Evolutionary conservation across 2,113 vertebrate genomes (phyloP), one percentile per base, ranked within the genome.

Genomic region (Todiramphus chloris): DNA sequence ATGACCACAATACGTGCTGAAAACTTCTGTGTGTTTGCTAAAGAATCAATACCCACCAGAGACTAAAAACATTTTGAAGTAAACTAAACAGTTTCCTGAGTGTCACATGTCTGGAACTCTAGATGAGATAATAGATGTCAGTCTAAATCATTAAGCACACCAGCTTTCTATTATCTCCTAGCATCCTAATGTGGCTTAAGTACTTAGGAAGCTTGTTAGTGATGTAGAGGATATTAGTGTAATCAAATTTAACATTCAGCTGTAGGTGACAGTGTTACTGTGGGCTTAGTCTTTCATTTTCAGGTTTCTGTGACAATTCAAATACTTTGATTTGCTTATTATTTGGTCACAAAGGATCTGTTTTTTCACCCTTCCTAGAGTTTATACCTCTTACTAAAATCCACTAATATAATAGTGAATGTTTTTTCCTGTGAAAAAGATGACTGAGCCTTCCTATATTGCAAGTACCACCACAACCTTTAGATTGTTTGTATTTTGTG

Each of bases 81-180:
- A 91, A 88, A 56, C 23, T 28, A 16, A 60, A 23, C 44, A 59
- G 11, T 56, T 83, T 80, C n/a, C 39, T 74, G 37, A 5, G 8
- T 87, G 46, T 19, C 5, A 1, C n/a, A 14, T 16, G 10, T 51
- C 59, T 93, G 51, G 41, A 83, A 60, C 59, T 70, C 46, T 28
- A 87, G 37, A 91, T 91, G 46, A 91, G 72, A 84, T 94, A 92
- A 95, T 50, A 73, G 56, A 88, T 83, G 70, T 88, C 68, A 83
- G 35, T 46, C 48, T 90, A 91, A 90, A 96, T 53, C 85, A 93
- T 83, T 94, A 92, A 80, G 68, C 18, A 86, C 33, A 88, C 50
- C 46, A 83, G n/a, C n/a, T 93, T 83, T 21, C 12, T 85, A 25
- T 55, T 91, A 83, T 70, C 31, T 96, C 44, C 30, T 60, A 62